Percentiles rank a stretch among this genome's conserved stretches.
phyloP scores from a whole-genome alignment of 1,140 invertebrate species.

The Agrilus planipennis region DNA sequence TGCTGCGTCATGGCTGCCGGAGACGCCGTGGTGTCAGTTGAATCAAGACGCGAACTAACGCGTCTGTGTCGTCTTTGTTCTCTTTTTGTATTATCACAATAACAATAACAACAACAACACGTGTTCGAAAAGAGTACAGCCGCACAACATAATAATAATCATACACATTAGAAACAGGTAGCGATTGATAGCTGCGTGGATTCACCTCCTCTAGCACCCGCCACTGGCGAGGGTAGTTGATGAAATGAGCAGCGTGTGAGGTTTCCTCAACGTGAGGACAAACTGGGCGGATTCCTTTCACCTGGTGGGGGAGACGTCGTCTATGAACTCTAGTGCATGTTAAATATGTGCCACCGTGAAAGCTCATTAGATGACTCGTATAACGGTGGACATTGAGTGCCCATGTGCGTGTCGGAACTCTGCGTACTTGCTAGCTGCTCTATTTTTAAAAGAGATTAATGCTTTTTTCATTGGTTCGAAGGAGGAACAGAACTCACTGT shows the following conservation, averaged over 20 bases:
- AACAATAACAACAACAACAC: too few relatives aligned
- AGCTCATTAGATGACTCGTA: slow-evolving; percentile 33
- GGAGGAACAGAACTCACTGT: slow-evolving; percentile 22
- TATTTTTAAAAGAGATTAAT: slow-evolving; percentile 37
- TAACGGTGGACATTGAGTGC: slow-evolving; percentile 20
- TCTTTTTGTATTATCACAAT: slow-evolving; percentile 10
- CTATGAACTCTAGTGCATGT: slow-evolving; percentile 36
- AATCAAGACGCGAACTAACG: slow-evolving; percentile 27
- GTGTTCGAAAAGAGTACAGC: slow-evolving; percentile 23
- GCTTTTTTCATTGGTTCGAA: slow-evolving; percentile 36
- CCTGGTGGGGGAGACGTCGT: slow-evolving; percentile 24
- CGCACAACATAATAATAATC: too few relatives aligned
- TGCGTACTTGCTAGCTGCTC: slow-evolving; percentile 30
- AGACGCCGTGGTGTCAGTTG: slow-evolving; percentile 33
- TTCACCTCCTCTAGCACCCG: too few relatives aligned
- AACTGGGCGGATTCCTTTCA: not conserved
- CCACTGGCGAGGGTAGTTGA: slow-evolving; percentile 5
- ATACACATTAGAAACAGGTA: too few relatives aligned
- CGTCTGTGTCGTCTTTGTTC: slow-evolving; percentile 20
- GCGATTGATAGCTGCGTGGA: too few relatives aligned
- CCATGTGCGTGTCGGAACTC: slow-evolving; percentile 23
- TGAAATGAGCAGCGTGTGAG: slow-evolving; percentile 8
- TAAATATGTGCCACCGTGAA: slow-evolving; percentile 35
- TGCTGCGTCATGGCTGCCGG: slow-evolving; percentile 34
- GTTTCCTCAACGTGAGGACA: too few relatives aligned